Base-by-base conservation (phyloP, 2,888 invertebrate genomes). In the Tanytarsus gracilentus region DNA sequence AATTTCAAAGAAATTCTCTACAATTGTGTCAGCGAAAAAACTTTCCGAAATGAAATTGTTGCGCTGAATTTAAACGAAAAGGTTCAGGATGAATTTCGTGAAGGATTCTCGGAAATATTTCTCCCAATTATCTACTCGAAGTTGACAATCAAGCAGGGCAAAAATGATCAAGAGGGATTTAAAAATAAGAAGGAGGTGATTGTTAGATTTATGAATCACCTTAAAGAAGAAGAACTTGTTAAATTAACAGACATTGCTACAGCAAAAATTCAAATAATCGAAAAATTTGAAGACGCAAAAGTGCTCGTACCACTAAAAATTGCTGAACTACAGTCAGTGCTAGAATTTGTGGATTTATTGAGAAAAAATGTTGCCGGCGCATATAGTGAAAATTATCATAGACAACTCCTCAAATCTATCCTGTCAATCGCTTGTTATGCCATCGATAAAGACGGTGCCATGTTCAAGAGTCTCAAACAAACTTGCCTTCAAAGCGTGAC, bases 81-180 rank as follows among this genome's bases (percentile, higher is more conserved):
- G 39, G 79, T 96, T 27, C 78, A 80, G 36, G 70, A 76, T 1
- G 86, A 88, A 55, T 89, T 97, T 70, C 80, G 97, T 56, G 76
- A 79, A 27, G 81, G 85, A 61, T 75, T 92, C 2, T 80, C 92
- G 66, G 86, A 87, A 0, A 76, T 89, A 52, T 76, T 93, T 44
- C 77, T 92, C 69, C 82, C 89, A 67, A 83, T 94, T 64, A 78
- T 92, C 1, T 91, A 88, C 67, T 88, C 93, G 11, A 93, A 93
- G 76, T 89, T 95, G 88, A 80, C 84, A 14, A 79, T 82, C 6
- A 88, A 86, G 70, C 80, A 85, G 3, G 86, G 85, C 0, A 78
- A 84, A 63, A 85, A 85, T 39, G 60, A 60, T 26, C 49, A 60
- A 16, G 50, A 60, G 9, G 60, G 60, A 16, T 60, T 60, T 25